phyloP scores from a whole-genome alignment of 1,140 invertebrate species.

The Megalonaias nervosa region DNA sequence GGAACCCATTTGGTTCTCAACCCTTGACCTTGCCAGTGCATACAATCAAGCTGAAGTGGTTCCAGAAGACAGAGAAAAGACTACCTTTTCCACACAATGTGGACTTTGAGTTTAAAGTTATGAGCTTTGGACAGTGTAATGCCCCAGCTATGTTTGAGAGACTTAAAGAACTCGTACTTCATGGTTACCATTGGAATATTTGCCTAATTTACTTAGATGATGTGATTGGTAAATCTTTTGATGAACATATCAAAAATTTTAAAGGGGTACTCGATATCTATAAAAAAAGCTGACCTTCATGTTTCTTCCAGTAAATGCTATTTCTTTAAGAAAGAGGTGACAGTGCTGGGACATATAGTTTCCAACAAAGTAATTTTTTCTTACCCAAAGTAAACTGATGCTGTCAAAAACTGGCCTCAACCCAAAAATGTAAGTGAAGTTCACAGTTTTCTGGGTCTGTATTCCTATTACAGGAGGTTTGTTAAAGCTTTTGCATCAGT shows the following conservation, averaged over 20 bases:
- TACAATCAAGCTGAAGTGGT: slow-evolving; percentile 59
- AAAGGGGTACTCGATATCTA: neutral
- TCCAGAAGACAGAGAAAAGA: slow-evolving; percentile 42
- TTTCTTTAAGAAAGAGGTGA: slow-evolving; percentile 9
- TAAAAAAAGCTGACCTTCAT: slow-evolving; percentile 19
- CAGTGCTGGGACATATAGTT: slow-evolving; percentile 51
- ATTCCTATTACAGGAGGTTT: slow-evolving; percentile 5
- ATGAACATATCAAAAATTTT: slow-evolving; percentile 13
- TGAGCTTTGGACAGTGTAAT: slow-evolving; percentile 23
- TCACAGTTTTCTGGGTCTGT: slow-evolving; percentile 1
- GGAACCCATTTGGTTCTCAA: slow-evolving; percentile 35
- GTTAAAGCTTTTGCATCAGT: neutral
- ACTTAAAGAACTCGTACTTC: slow-evolving; percentile 6
- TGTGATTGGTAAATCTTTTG: slow-evolving; percentile 11
- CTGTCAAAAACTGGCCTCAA: slow-evolving; percentile 50
- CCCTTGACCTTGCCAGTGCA: slow-evolving; percentile 54
- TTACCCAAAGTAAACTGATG: slow-evolving; percentile 69
- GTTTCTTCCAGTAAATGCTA: slow-evolving; percentile 25
- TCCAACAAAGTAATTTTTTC: slow-evolving; percentile 60
- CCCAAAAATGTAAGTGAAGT: slow-evolving; percentile 11
- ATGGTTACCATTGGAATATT: slow-evolving; percentile 40
- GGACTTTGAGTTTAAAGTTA: slow-evolving; percentile 20
- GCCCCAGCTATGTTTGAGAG: slow-evolving; percentile 27
- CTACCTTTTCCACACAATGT: slow-evolving; percentile 57
- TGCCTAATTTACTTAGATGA: slow-evolving; percentile 44